A percentile compares a stretch with the other conserved stretches of the same genome.
Evolutionary conservation across 2,113 vertebrate genomes (phyloP).

Genomic region (Brienomyrus longianalis): DNA sequence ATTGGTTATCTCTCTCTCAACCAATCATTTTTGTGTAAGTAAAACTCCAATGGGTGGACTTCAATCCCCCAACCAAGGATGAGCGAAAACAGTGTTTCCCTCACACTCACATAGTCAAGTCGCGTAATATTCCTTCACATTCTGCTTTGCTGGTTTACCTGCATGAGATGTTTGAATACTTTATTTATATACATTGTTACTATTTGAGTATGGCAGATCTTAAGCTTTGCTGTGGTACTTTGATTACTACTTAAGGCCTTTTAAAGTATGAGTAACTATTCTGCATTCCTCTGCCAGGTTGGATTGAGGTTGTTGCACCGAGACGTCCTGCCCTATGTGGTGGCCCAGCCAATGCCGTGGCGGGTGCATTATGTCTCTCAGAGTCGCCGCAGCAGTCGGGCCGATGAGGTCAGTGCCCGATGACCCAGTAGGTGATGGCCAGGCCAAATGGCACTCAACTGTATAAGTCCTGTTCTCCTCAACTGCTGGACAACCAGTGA

Average conservation of each 20-base stretch:
- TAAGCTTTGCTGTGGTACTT: not conserved
- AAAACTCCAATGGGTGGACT: not conserved
- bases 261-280: not conserved
- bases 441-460: not conserved
- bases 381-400: constrained; percentile 65
- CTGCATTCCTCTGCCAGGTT: constrained; percentile 45
- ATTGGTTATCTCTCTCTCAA: too few relatives aligned
- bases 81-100: not conserved
- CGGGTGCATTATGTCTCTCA: constrained; percentile 73
- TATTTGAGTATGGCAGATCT: not conserved
- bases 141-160: not conserved
- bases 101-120: not conserved
- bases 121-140: not conserved
- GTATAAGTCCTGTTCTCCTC: not conserved
- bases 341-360: constrained; percentile 78
- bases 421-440: not conserved
- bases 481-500: not conserved
- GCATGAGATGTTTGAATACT: not conserved
- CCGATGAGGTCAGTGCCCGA: constrained; percentile 57
- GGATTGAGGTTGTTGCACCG: constrained; percentile 50
- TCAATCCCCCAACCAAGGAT: not conserved
- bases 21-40: too few relatives aligned
- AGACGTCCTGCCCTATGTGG: constrained; percentile 67
- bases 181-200: not conserved
- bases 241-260: not conserved